phyloP scores from a whole-genome alignment of 2,888 invertebrate species.

The Metellina segmentata region DNA sequence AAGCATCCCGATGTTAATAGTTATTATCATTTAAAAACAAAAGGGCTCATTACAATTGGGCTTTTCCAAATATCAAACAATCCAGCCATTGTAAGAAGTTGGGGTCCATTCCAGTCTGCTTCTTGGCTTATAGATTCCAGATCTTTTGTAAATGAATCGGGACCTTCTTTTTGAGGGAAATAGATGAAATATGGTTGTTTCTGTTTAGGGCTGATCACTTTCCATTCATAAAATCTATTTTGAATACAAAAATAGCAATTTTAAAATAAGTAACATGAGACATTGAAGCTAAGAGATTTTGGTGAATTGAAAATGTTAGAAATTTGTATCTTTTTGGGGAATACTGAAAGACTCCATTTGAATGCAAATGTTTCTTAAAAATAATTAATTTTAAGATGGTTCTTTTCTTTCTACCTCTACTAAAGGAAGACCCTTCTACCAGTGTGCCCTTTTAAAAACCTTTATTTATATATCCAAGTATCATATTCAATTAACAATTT shows the following conservation, averaged over 20 bases:
- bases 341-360: no score
- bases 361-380: no score
- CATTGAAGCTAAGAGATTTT: no score
- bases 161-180: constrained; percentile 83
- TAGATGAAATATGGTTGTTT: constrained; percentile 90
- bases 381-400: no score
- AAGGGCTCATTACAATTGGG: constrained; percentile 27
- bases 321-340: no score
- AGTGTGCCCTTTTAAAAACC: no score
- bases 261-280: no score
- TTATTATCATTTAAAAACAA: neutral
- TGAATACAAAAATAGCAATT: neutral
- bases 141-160: constrained; percentile 83
- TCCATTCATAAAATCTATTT: constrained; percentile 79
- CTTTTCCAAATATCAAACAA: constrained; percentile 84
- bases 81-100: constrained; percentile 88
- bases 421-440: no score
- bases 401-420: no score
- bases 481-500: no score
- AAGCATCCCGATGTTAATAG: neutral
- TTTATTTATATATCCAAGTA: no score
- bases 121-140: constrained; percentile 80
- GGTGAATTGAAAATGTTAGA: no score
- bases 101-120: constrained; percentile 85
- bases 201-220: constrained; percentile 78